These are phyloP conservation scores for Dicrurus megarhynchus DNA, from an alignment of 2,113 vertebrate species.

Conservation along the genomic window DNA sequence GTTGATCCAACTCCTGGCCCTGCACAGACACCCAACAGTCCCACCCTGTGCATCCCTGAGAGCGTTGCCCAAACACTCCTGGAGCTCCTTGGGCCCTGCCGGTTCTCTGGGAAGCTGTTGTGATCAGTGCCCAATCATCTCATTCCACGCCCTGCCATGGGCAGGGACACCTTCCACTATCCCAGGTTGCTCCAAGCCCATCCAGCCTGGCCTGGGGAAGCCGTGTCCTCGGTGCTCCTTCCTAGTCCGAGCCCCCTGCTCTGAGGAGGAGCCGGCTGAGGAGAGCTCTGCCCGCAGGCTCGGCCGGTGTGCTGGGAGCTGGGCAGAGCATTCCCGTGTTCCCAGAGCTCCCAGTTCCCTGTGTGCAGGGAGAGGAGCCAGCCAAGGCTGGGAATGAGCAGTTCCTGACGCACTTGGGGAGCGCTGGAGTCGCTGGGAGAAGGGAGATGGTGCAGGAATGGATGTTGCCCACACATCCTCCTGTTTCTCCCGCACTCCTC, in stretches of 20 bases:
- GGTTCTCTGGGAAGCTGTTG: neutral
- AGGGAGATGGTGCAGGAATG: neutral
- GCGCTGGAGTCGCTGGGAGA: neutral
- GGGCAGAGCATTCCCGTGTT: neutral
- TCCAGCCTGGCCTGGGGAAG: neutral
- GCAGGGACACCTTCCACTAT: neutral
- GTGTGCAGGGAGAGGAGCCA: neutral
- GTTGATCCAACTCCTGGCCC: neutral
- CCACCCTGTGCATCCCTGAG: neutral
- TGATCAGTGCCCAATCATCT: neutral
- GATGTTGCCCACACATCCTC: neutral
- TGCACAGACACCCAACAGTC: neutral
- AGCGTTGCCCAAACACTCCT: rapidly evolving
- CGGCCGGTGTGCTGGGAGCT: rapidly evolving
- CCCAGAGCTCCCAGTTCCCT: neutral
- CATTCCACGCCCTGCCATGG: neutral
- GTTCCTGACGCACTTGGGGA: neutral
- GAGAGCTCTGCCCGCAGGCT: neutral
- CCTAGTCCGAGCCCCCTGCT: neutral
- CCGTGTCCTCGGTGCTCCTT: neutral
- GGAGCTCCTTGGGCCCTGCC: neutral
- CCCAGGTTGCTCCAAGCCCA: neutral
- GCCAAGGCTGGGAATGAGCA: neutral
- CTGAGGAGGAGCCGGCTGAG: neutral
- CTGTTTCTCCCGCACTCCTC: neutral